Evolutionary conservation across 2,797 vertebrate species (phyloP).

Genomic region (Bovichtus diacanthus): DNA sequence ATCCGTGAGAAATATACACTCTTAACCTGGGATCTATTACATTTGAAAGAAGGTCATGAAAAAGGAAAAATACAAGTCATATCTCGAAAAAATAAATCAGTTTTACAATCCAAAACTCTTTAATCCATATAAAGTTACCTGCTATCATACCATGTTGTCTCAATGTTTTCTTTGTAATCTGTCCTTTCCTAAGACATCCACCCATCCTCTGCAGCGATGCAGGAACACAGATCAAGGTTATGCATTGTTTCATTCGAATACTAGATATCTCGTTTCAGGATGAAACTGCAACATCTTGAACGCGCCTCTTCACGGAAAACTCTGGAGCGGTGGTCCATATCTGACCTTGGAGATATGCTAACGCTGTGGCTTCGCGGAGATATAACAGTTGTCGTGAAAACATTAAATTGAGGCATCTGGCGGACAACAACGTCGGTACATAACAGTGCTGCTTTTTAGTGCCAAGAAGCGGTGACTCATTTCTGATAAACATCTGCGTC

Average conservation of each 20-base stretch:
- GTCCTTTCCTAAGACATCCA: conserved; percentile 21
- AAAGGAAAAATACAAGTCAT: not conserved
- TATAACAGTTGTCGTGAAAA: conserved; percentile 82
- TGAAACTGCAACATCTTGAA: conserved; percentile 68
- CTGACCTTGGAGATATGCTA: conserved; percentile 77
- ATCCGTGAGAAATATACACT: conserved; percentile 28
- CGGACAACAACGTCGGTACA: conserved; percentile 77
- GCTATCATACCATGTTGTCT: not conserved
- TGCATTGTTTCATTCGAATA: conserved; percentile 39
- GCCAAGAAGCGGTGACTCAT: conserved; percentile 79
- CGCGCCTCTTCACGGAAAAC: conserved; percentile 47
- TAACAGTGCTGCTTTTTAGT: conserved; percentile 70
- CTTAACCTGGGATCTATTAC: conserved; percentile 47
- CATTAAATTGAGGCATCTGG: conserved; percentile 82
- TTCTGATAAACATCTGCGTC: conserved; percentile 87
- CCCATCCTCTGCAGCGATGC: conserved; percentile 22
- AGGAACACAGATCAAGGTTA: conserved; percentile 9
- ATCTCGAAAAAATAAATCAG: not conserved
- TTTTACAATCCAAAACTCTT: not conserved
- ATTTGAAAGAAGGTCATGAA: conserved; percentile 21
- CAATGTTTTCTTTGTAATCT: conserved; percentile 17
- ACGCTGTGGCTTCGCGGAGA: conserved; percentile 66
- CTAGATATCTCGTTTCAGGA: conserved; percentile 58
- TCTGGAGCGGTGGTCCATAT: conserved; percentile 49
- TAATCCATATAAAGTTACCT: not conserved